Evolutionary conservation across 1,140 invertebrate species (phyloP), one percentile per base, ranked within the genome.

Genomic region (Coenobita brevimanus): DNA sequence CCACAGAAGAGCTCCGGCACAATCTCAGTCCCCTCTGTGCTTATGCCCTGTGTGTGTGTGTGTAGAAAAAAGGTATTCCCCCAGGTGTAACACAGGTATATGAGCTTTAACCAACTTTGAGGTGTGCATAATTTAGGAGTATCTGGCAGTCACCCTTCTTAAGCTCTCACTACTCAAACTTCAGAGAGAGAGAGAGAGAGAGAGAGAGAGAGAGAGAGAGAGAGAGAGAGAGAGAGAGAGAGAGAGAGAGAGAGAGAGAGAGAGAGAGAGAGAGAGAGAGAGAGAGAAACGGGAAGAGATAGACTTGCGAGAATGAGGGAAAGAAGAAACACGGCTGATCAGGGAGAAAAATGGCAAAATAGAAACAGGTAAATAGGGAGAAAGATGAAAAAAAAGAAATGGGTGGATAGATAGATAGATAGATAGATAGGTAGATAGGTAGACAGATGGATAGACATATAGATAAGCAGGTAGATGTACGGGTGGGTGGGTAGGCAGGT

Each of bases 71-170:
- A n/a, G n/a, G n/a, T n/a, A n/a, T 17, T 50, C 46, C 17, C 46
- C 17, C 46, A 50, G 46, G 6, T 50, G 6, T 6, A 6, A 67
- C 30, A 67, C 30, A 67, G 21, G 30, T 67, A 67, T 67, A 67
- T 67, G n/a, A 24, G 30, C 30, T 24, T 67, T 24, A 24, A 67
- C 30, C 6, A 24, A 67, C 30, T 24, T 24, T 24, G 21, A 67
- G 21, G 30, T 67, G 62, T 67, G n/a, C 62, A 67, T 67, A 67
- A 67, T 33, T 33, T 67, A 33, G 62, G 62, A 67, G 62, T 6
- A 67, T 67, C 4, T 67, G 62, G 30, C 21, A 24, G 62, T 24
- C 62, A 67, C 21, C 30, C 46, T 17, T 50, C 17, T 50, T 50
- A 50, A 50, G 46, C 46, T 17, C 46, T 50, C 17, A 8, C 6